Percentiles rank a stretch among this genome's conserved stretches.
Evolutionary conservation across 2,113 vertebrate genomes (phyloP).

Genomic region (Leptodactylus fuscus): DNA sequence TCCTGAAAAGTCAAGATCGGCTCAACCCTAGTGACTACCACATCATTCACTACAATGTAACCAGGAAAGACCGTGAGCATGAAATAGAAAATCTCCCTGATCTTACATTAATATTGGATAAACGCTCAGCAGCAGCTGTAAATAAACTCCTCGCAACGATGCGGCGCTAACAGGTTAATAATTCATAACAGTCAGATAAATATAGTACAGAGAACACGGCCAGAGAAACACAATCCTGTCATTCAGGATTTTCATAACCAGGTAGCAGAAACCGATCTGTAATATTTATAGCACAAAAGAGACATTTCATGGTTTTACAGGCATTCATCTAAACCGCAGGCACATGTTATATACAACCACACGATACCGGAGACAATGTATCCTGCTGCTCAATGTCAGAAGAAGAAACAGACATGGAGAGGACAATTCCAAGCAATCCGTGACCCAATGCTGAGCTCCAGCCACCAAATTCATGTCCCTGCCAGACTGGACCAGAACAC

Average conservation of each 20-base stretch:
- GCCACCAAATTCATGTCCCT: no score
- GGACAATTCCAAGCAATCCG: no score
- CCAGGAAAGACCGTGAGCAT: not conserved
- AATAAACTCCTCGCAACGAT: conserved; percentile 30
- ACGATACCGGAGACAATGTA: not conserved
- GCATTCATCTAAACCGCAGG: not conserved
- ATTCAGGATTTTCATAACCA: conserved; percentile 8
- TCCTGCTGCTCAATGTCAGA: not conserved
- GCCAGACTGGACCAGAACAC: no score
- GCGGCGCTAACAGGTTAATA: conserved; percentile 11
- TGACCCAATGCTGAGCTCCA: no score
- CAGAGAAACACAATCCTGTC: not conserved
- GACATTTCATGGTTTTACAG: not conserved
- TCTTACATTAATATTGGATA: conserved; percentile 7
- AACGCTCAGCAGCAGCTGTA: not conserved
- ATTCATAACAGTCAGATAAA: conserved; percentile 23
- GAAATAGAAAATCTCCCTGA: not conserved
- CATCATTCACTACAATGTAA: not conserved
- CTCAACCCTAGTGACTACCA: no score
- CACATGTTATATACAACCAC: no score
- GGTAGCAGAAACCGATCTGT: not conserved
- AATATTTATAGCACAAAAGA: conserved; percentile 14
- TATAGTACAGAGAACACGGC: conserved; percentile 8
- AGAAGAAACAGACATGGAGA: not conserved
- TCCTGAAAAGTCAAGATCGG: no score